Evolutionary conservation across 2,888 invertebrate genomes (phyloP), one percentile per base, ranked within the genome.

Genomic region (Scotopteryx bipunctaria): DNA sequence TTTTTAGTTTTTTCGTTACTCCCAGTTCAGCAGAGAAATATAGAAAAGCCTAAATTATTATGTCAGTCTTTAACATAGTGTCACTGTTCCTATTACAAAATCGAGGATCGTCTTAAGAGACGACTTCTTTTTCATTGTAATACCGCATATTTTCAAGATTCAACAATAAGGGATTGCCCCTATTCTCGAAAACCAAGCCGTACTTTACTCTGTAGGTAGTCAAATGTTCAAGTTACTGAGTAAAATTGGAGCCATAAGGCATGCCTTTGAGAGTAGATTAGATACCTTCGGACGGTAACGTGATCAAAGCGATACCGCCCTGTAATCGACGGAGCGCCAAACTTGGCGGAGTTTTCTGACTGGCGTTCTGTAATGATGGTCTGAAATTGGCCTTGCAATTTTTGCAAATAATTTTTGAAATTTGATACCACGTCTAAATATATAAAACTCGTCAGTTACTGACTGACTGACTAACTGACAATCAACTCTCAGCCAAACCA

Each of bases 231-330:
- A 37, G 42, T 56, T 52, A 52, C 56, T 25, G 41, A 45, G 37
- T 52, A 9, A 17, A 54, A 45, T 43, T 41, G 59, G 42, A 65
- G 68, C 69, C 70, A 67, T 62, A 57, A 71, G 76, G 69, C 73
- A 76, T 70, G 61, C 70, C 67, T 53, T 53, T 70, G 69, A 64
- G 66, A 69, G 69, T 57, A 54, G 56, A 54, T 59, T 61, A 67
- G 66, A 65, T 61, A 64, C 63, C 35, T 64, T 67, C 62, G 71
- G 71, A 64, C 74, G 70, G 68, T 71, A 75, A 75, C 68, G 61
- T 69, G 82, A 82, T 82, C 80, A 82, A 82, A 81, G 81, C 65
- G 69, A 59, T 63, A 55, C 53, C 50, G 61, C 58, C 40, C 71
- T 71, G 72, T 78, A 76, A 80, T 81, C 71, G 73, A 73, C 71